These are phyloP conservation scores for Sinocyclocheilus maitianheensis DNA, from an alignment of 2,113 vertebrate genomes.

Conservation along the genomic window DNA sequence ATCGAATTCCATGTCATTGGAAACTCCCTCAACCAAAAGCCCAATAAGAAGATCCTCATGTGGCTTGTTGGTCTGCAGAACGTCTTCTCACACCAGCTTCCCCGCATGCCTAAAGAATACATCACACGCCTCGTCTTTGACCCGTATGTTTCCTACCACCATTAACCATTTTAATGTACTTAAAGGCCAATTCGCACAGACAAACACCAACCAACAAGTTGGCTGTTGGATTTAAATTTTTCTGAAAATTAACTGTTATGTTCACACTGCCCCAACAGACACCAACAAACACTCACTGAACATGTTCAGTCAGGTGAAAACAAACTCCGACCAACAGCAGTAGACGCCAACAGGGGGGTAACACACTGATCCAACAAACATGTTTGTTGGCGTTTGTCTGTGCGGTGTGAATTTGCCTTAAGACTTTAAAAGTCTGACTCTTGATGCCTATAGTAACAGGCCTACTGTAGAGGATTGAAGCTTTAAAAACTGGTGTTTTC, in stretches of 20 bases:
- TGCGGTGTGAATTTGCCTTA: no score
- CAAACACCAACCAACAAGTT: no score
- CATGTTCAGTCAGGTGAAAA: no score
- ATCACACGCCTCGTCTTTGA: slow-evolving; percentile 97
- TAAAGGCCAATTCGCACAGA: not conserved
- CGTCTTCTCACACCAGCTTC: slow-evolving; percentile 97
- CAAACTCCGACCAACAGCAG: no score
- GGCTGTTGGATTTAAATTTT: no score
- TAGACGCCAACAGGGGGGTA: no score
- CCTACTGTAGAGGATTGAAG: not conserved
- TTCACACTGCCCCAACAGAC: no score
- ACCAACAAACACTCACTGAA: no score
- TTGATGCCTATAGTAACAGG: not conserved
- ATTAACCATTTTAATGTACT: not conserved
- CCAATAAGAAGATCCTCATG: slow-evolving; percentile 97
- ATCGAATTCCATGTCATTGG: slow-evolving; percentile 98
- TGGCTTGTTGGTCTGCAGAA: slow-evolving; percentile 98
- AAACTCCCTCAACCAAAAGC: slow-evolving; percentile 96
- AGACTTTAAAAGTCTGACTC: not conserved
- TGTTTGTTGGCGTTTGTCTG: no score
- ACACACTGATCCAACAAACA: no score
- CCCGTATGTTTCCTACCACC: slow-evolving; percentile 79
- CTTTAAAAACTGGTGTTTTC: not conserved
- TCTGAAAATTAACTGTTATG: no score
- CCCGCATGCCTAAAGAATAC: slow-evolving; percentile 98